Conservation (phyloP, 2,888 invertebrate species). For the Rotaria macrura region DNA sequence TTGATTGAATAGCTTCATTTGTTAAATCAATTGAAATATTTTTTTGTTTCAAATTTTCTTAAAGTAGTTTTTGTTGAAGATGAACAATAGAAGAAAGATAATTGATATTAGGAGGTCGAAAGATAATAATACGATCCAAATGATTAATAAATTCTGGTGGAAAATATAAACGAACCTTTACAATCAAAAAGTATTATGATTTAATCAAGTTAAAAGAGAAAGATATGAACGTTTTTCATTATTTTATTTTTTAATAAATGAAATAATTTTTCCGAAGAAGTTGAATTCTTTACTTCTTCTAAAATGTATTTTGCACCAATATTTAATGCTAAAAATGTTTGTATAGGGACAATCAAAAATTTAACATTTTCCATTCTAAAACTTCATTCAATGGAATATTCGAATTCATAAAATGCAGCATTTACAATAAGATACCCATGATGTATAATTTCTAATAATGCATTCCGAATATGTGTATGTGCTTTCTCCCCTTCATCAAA, state of each 20-base stretch:
- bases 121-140: constrained; percentile 36
- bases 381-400: too few species aligned
- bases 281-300: background rate
- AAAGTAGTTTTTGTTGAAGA: constrained; percentile 34
- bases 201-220: background rate
- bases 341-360: constrained; percentile 37
- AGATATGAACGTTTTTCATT: constrained; percentile 25
- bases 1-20: constrained; percentile 33
- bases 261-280: background rate
- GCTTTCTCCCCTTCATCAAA: constrained; percentile 41
- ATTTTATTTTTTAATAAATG: constrained; percentile 5
- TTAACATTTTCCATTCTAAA: constrained; percentile 35
- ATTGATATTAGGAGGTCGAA: constrained; percentile 29
- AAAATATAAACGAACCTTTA: constrained; percentile 26
- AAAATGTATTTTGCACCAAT: constrained; percentile 31
- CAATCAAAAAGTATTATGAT: too few species aligned
- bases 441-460: constrained; percentile 38
- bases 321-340: constrained; percentile 36
- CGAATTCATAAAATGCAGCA: too few species aligned
- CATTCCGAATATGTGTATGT: constrained; percentile 36
- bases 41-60: constrained; percentile 35
- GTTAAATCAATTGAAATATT: constrained; percentile 18
- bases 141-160: constrained; percentile 37
- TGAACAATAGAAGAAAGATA: constrained; percentile 4
- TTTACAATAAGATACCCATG: constrained; percentile 37